phyloP scores from a whole-genome alignment of 2,797 vertebrate species.

The Acanthurus tractus region DNA sequence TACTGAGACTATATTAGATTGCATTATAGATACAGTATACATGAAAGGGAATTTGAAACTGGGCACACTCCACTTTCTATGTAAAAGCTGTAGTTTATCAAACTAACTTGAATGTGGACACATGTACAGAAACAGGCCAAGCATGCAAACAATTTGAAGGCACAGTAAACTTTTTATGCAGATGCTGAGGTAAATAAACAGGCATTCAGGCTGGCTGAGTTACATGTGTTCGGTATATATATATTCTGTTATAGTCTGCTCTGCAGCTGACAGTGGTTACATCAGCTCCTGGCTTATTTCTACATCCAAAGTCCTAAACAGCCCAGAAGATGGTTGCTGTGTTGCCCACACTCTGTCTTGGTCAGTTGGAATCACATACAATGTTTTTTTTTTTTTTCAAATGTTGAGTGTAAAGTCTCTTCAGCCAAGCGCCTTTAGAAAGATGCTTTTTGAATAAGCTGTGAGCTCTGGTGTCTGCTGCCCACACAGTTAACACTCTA shows the following conservation, averaged over 20 bases:
- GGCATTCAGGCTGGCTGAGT: neutral
- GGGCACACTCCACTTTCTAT: neutral
- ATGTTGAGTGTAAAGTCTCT: neutral
- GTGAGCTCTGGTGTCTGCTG: no score
- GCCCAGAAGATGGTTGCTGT: neutral
- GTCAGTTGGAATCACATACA: no score
- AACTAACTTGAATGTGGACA: neutral
- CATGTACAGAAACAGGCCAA: neutral
- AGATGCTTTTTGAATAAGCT: no score
- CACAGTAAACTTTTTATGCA: neutral
- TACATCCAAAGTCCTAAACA: neutral
- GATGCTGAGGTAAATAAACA: neutral
- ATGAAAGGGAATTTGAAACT: neutral
- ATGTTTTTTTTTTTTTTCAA: neutral
- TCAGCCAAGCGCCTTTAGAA: neutral
- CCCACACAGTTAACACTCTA: neutral
- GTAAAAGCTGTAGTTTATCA: neutral
- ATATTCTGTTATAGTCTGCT: neutral
- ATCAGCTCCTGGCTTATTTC: neutral
- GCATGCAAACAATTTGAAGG: neutral
- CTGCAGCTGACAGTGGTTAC: neutral
- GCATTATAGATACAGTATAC: neutral
- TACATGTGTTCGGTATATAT: neutral
- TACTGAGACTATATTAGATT: neutral
- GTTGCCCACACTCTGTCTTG: neutral